Evolutionary conservation across 2,797 vertebrate species (phyloP), one percentile per base, ranked within the genome.

Genomic region (Acanthurus tractus): DNA sequence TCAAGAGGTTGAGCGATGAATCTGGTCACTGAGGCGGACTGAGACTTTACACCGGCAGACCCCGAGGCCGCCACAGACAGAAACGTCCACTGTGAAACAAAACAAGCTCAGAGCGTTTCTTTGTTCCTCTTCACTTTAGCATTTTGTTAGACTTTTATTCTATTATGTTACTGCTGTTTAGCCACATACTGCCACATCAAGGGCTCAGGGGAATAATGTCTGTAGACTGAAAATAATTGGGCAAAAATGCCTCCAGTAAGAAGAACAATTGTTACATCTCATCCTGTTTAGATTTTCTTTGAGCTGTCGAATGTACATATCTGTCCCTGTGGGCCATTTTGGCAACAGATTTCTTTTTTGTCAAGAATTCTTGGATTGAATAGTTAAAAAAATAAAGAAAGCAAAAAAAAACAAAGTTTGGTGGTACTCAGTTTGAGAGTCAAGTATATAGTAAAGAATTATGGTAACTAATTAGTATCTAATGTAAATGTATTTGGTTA

Each of bases 1-100:
- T 84, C 50, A 48, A n/a, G 57, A 76, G 44, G 52, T n/a, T 48
- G 70, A 83, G 40, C 44, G 72, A 83, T 81, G 72, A 62, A 74
- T 74, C 68, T 68, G 45, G 29, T 71, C 79, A 57, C 17, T 36
- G 59, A 85, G 58, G 68, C 59, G 29, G 22, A 66, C 59, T 67
- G 67, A 76, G 70, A 80, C 38, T 63, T 69, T 23, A 72, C 36
- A 46, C 40, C 63, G 56, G 68, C 46, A 73, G 75, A 68, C 70
- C 29, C 75, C 34, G 6, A 46, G 45, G 65, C 56, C 61, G 46
- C 68, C 48, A 17, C 9, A 20, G 23, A 57, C 40, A 52, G 44
- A 57, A 63, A n/a, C 55, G 9, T 40, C 52, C 58, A 13, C 50
- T 25, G 62, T 62, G 20, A 70, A 55, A 25, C 14, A n/a, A 38